A percentile compares a stretch with the other conserved stretches of the same genome.
Evolutionary conservation across 2,888 invertebrate species (phyloP).

Genomic region (Lydus trimaculatus): DNA sequence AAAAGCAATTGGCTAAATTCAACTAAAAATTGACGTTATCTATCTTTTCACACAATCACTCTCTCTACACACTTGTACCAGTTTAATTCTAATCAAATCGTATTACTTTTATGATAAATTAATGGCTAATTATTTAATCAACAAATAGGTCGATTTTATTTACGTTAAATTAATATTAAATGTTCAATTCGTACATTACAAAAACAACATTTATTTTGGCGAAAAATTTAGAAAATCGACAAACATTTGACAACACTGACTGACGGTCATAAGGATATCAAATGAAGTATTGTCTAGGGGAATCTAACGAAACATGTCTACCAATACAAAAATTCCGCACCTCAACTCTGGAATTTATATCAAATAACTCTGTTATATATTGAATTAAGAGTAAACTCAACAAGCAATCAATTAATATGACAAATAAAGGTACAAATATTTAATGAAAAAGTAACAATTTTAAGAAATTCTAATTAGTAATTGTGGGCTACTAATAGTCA

Average conservation of each 20-base stretch:
- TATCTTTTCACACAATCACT: not conserved
- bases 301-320: not conserved
- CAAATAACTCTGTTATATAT: too few relatives aligned
- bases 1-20: slow-evolving; percentile 4
- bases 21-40: slow-evolving; percentile 8
- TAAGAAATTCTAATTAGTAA: not conserved
- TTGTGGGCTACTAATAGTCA: not conserved
- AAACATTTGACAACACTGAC: slow-evolving; percentile 40
- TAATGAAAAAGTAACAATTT: not conserved
- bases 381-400: too few relatives aligned
- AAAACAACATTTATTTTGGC: slow-evolving; percentile 38
- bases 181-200: slow-evolving; percentile 45
- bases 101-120: slow-evolving; percentile 27
- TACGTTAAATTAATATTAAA: slow-evolving; percentile 29
- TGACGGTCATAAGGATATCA: slow-evolving; percentile 28
- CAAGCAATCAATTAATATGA: too few relatives aligned
- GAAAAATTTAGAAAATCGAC: slow-evolving; percentile 15
- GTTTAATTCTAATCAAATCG: slow-evolving; percentile 11
- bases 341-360: not conserved
- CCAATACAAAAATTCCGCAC: not conserved
- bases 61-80: not conserved
- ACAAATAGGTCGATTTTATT: slow-evolving; percentile 16
- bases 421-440: not conserved
- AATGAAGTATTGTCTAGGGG: not conserved
- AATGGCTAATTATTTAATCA: slow-evolving; percentile 22